Conservation (phyloP, 2,888 invertebrate genomes). For the Endomychus coccineus region DNA sequence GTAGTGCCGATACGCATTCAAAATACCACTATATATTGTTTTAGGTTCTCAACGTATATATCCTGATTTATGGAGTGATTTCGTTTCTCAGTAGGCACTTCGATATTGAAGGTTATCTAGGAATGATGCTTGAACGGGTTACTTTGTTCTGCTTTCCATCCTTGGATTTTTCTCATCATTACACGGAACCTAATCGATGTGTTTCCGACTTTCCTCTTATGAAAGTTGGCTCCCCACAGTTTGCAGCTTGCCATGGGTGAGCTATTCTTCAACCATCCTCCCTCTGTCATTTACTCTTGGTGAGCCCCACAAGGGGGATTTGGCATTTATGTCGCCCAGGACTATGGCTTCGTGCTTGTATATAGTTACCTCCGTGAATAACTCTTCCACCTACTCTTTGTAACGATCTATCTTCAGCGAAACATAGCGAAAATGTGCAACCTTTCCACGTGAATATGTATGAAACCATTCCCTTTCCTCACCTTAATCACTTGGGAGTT, state of each 20-base stretch:
- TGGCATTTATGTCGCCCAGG: neutral
- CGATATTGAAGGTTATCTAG: neutral
- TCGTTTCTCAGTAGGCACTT: neutral
- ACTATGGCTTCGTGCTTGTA: neutral
- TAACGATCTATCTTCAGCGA: neutral
- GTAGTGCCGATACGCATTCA: too few species aligned
- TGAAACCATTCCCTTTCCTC: neutral
- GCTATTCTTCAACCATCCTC: neutral
- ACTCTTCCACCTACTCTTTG: neutral
- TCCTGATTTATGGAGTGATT: too few species aligned
- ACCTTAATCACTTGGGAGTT: neutral
- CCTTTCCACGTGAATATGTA: neutral
- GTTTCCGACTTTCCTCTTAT: too few species aligned
- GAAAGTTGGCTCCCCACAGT: neutral
- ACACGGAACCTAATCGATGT: too few species aligned
- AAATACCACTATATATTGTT: too few species aligned
- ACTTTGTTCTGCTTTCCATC: neutral
- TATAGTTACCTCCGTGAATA: neutral
- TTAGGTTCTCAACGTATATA: too few species aligned
- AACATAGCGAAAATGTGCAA: neutral
- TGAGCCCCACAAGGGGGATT: neutral
- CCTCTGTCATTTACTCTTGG: neutral
- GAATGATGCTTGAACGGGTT: conserved; percentile 1
- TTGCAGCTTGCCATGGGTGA: too few species aligned
- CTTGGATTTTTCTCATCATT: neutral